phyloP scores from a whole-genome alignment of 2,888 invertebrate species.

The Andrena bucephala region DNA sequence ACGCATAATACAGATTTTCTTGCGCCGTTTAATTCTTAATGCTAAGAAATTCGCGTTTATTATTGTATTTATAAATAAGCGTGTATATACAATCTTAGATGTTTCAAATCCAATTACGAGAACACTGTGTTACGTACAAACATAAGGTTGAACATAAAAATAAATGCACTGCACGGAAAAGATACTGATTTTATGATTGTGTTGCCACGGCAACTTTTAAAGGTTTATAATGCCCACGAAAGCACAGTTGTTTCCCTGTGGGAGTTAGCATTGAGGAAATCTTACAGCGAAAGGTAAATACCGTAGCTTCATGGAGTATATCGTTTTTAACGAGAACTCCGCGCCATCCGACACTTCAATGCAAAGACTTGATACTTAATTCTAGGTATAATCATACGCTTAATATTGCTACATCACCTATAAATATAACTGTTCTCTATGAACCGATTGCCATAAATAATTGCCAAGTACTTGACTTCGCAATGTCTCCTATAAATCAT shows the following conservation, averaged over 20 bases:
- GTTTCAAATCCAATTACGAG: slow-evolving; percentile 61
- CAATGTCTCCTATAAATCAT: slow-evolving; percentile 53
- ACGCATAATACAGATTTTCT: slow-evolving; percentile 35
- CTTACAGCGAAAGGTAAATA: slow-evolving; percentile 77
- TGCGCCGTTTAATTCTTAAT: slow-evolving; percentile 22
- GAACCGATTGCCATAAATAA: slow-evolving; percentile 39
- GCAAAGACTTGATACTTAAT: slow-evolving; percentile 38
- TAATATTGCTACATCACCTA: slow-evolving; percentile 62
- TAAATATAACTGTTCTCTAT: slow-evolving; percentile 63
- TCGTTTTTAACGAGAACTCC: slow-evolving; percentile 10
- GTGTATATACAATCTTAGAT: slow-evolving; percentile 69
- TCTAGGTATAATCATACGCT: slow-evolving; percentile 75
- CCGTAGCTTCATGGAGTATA: slow-evolving; percentile 9
- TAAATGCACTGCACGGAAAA: slow-evolving; percentile 49
- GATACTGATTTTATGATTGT: slow-evolving; percentile 66
- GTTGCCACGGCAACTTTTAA: slow-evolving; percentile 79
- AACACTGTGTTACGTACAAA: slow-evolving; percentile 57
- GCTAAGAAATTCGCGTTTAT: slow-evolving; percentile 29
- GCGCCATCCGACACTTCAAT: slow-evolving; percentile 7
- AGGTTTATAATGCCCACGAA: slow-evolving; percentile 70
- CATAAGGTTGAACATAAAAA: slow-evolving; percentile 71
- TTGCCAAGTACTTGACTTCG: slow-evolving; percentile 44
- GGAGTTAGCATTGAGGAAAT: slow-evolving; percentile 79
- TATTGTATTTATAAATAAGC: slow-evolving; percentile 34
- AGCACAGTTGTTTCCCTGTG: slow-evolving; percentile 75